These are phyloP conservation scores for Stenchaetothrips biformis DNA, from an alignment of 2,888 invertebrate species.

Conservation along the genomic window DNA sequence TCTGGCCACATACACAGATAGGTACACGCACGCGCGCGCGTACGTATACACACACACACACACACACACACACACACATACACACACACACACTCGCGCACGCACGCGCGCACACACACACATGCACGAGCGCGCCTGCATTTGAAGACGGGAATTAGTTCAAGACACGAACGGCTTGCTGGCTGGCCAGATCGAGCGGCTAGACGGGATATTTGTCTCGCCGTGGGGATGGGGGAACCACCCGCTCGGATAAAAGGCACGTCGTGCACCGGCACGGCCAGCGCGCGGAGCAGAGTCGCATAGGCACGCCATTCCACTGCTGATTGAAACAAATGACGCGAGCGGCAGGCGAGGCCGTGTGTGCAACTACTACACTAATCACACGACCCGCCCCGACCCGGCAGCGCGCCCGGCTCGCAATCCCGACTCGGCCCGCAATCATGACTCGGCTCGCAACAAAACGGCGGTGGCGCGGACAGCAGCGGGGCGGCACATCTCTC, in stretches of 20 bases:
- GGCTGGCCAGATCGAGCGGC: neutral
- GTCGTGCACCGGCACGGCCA: neutral
- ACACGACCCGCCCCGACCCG: neutral
- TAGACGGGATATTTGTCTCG: neutral
- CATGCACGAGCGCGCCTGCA: too few species aligned
- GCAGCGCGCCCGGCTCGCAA: neutral
- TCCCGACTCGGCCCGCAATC: neutral
- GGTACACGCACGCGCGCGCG: too few species aligned
- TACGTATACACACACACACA: too few species aligned
- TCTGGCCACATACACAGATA: too few species aligned
- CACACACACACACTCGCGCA: too few species aligned
- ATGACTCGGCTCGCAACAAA: neutral
- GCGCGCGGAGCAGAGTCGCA: neutral
- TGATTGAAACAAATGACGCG: too few species aligned
- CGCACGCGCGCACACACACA: too few species aligned
- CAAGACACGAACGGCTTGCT: too few species aligned
- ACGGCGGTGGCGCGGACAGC: neutral
- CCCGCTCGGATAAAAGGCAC: too few species aligned
- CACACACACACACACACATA: too few species aligned
- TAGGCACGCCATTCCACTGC: too few species aligned
- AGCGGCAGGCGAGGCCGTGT: neutral
- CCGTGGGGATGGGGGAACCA: neutral
- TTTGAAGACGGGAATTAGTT: too few species aligned
- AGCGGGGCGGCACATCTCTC: neutral
- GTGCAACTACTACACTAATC: neutral